These are phyloP conservation scores for Alcedo quadribrachys DNA, from an alignment of 2,797 vertebrate genomes.

Conservation along the genomic window DNA sequence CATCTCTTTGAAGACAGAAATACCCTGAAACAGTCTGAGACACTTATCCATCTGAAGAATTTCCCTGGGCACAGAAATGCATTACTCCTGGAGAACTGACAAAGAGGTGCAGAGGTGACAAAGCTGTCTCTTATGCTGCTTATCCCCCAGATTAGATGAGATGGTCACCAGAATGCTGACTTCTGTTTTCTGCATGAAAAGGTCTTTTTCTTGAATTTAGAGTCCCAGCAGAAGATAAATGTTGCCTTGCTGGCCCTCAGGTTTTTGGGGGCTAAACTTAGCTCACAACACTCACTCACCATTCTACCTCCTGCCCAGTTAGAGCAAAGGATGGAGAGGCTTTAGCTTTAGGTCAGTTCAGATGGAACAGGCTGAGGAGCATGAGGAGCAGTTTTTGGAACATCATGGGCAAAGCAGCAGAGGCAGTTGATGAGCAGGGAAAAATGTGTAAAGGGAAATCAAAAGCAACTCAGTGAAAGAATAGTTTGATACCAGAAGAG, in stretches of 20 bases:
- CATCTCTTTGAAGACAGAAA: not conserved
- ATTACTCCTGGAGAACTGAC: not conserved
- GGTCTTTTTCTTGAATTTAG: not conserved
- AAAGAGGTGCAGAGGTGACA: not conserved
- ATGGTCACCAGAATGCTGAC: not conserved
- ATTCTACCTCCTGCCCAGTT: not conserved
- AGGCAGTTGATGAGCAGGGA: not conserved
- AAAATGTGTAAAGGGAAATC: not conserved
- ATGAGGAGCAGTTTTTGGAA: not conserved
- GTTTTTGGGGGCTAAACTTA: not conserved
- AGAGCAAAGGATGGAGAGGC: not conserved
- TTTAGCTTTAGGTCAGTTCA: not conserved
- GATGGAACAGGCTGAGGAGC: not conserved
- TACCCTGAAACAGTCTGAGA: not conserved
- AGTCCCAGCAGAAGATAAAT: not conserved
- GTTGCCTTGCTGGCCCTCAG: not conserved
- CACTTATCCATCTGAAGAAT: not conserved
- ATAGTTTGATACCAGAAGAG: no score
- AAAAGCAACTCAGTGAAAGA: not conserved
- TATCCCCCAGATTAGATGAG: not conserved
- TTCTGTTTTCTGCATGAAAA: not conserved
- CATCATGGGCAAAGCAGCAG: not conserved
- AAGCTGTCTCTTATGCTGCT: not conserved
- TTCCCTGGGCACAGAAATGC: not conserved
- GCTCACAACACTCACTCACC: not conserved